Percentiles rank a stretch among this genome's conserved stretches.
Evolutionary conservation across 2,797 vertebrate species (phyloP).

Genomic region (Alcedo atthis): DNA sequence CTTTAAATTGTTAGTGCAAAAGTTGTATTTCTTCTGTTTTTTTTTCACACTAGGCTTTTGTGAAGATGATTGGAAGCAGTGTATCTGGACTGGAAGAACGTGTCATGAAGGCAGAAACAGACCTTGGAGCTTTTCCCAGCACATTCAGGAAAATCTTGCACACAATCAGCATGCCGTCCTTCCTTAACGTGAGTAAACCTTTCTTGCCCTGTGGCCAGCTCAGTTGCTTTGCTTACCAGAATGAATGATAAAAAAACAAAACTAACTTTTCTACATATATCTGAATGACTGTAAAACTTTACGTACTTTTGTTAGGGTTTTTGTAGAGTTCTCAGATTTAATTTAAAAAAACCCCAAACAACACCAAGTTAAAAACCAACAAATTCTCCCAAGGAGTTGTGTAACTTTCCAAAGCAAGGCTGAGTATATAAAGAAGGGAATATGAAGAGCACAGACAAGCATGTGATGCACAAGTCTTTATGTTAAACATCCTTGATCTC

Average conservation of each 20-base stretch:
- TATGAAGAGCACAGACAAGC: neutral
- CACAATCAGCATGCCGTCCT: too few relatives aligned
- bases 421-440: neutral
- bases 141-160: conserved; percentile 75
- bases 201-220: too few relatives aligned
- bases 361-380: too few relatives aligned
- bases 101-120: conserved; percentile 89
- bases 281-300: too few relatives aligned
- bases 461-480: neutral
- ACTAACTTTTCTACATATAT: too few relatives aligned
- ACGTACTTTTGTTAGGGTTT: too few relatives aligned
- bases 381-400: neutral
- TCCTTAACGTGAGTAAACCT: too few relatives aligned
- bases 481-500: neutral
- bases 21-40: neutral
- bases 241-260: too few relatives aligned
- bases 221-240: too few relatives aligned
- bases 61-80: conserved; percentile 87
- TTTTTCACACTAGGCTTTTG: conserved; percentile 83
- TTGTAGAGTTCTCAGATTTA: too few relatives aligned
- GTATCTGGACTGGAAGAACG: conserved; percentile 91
- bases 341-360: too few relatives aligned
- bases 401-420: neutral
- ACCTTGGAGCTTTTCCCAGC: conserved; percentile 85
- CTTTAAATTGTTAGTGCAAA: neutral